phyloP scores from a whole-genome alignment of 2,888 invertebrate genomes.

The Theretra japonica region DNA sequence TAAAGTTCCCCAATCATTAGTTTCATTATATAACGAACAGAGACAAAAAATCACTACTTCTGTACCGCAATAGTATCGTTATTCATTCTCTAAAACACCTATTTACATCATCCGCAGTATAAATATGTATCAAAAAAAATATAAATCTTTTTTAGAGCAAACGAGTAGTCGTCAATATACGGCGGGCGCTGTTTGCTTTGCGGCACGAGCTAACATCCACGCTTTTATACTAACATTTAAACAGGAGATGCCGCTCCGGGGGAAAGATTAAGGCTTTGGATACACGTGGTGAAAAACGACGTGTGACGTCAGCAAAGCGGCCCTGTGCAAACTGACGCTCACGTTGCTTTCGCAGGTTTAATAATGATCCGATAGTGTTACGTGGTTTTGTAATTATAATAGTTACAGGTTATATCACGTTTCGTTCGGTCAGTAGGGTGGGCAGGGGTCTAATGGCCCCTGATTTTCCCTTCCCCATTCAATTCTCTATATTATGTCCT shows the following conservation, averaged over 20 bases:
- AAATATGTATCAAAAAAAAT: constrained; percentile 22
- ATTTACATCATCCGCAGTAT: constrained; percentile 15
- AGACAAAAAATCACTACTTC: background rate
- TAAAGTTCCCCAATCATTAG: too few species aligned
- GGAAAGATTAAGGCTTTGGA: constrained; percentile 54
- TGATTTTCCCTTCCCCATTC: too few species aligned
- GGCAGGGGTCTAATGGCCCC: too few species aligned
- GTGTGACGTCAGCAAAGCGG: constrained; percentile 27
- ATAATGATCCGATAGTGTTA: background rate
- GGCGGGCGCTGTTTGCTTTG: constrained; percentile 51
- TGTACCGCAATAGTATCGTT: background rate
- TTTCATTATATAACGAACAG: background rate
- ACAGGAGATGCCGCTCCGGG: constrained; percentile 54
- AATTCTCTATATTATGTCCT: too few species aligned
- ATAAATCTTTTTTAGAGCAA: constrained; percentile 28
- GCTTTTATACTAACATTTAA: constrained; percentile 62
- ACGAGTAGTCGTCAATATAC: constrained; percentile 51
- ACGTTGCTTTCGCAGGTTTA: background rate
- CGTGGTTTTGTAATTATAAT: background rate
- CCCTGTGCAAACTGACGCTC: constrained; percentile 4
- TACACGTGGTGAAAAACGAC: constrained; percentile 45
- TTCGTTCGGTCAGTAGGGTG: too few species aligned
- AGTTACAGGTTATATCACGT: too few species aligned
- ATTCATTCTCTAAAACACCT: constrained; percentile 7
- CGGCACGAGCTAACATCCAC: constrained; percentile 51